Evolutionary conservation across 2,797 vertebrate genomes (phyloP).

Genomic region (Gadopsis bispinosus): DNA sequence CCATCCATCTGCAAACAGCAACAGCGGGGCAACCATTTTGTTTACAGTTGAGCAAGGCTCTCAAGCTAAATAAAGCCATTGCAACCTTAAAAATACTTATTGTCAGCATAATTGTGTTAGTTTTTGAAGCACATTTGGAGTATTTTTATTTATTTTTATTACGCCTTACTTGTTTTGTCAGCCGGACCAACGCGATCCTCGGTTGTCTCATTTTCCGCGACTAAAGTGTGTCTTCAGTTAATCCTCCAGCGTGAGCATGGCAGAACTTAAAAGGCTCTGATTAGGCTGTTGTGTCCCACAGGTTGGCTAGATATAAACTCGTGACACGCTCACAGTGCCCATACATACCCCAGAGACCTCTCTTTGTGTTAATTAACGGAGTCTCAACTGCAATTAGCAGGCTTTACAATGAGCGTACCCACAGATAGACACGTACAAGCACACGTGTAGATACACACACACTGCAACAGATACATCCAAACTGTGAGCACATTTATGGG

Average conservation of each 20-base stretch:
- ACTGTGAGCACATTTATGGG: constrained; percentile 56
- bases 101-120: constrained; percentile 54
- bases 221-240: constrained; percentile 80
- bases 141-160: constrained; percentile 31
- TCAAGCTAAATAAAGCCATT: constrained; percentile 51
- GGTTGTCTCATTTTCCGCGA: constrained; percentile 77
- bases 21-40: constrained; percentile 51
- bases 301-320: constrained; percentile 79
- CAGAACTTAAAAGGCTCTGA: constrained; percentile 84
- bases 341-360: constrained; percentile 68
- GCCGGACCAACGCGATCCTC: constrained; percentile 66
- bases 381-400: constrained; percentile 82
- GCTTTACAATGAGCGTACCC: constrained; percentile 71
- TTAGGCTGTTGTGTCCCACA: constrained; percentile 83
- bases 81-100: constrained; percentile 38
- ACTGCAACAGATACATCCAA: constrained; percentile 56
- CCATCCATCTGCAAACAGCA: constrained; percentile 67
- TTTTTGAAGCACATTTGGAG: constrained; percentile 52
- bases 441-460: constrained; percentile 23
- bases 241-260: constrained; percentile 80
- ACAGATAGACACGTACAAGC: constrained; percentile 52
- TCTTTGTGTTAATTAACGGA: constrained; percentile 85
- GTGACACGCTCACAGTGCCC: constrained; percentile 78
- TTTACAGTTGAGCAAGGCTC: constrained; percentile 47
- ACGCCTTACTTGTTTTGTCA: constrained; percentile 65